phyloP scores from a whole-genome alignment of 2,113 vertebrate species.

The Pluvialis apricaria region DNA sequence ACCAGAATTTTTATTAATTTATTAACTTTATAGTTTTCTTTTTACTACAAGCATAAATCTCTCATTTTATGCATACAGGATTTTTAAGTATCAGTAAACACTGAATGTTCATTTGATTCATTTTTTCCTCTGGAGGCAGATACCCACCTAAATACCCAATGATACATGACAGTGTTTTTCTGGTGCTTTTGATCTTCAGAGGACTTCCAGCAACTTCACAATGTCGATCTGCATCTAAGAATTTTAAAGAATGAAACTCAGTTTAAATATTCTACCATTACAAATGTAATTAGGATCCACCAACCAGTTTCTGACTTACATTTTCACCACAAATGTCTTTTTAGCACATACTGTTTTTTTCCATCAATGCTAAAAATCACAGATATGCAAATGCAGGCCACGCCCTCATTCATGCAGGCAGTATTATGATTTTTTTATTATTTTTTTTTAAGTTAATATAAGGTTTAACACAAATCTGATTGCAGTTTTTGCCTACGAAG shows the following conservation, averaged over 20 bases:
- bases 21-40: neutral
- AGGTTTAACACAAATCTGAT: neutral
- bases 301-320: neutral
- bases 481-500: neutral
- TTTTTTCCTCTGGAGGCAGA: neutral
- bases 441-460: neutral
- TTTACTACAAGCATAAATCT: neutral
- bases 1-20: neutral
- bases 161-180: constrained; percentile 92
- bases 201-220: constrained; percentile 87
- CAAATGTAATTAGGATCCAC: neutral
- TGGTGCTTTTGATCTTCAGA: constrained; percentile 86
- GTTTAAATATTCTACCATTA: neutral
- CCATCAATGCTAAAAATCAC: neutral
- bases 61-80: neutral
- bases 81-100: neutral
- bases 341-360: neutral
- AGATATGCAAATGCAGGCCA: neutral
- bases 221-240: constrained; percentile 91
- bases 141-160: constrained; percentile 93
- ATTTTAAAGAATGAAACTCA: constrained; percentile 52
- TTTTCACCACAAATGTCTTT: neutral
- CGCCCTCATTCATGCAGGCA: neutral
- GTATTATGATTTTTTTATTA: neutral
- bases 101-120: neutral